Base-by-base conservation (phyloP, 1,140 invertebrate species). In the Drosophila azteca region DNA sequence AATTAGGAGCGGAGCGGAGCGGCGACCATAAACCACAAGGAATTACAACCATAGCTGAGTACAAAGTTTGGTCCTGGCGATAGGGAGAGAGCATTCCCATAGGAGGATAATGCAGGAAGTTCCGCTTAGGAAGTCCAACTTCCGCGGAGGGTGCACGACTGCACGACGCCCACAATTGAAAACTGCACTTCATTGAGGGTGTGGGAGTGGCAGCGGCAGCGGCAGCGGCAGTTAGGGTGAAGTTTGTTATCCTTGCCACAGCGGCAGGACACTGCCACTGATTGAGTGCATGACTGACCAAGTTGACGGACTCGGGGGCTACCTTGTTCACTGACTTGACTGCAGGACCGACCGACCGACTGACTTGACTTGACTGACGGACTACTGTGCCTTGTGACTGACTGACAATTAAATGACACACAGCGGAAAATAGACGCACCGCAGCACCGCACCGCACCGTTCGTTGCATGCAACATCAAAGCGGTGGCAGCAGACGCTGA, bases 281-380 rank as follows among this genome's bases (percentile, higher is more conserved):
- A 85, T 85, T 85, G 81, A 85, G 81, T 85, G 81, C 81, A 81
- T 85, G 81, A 85, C 81, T 85, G 81, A 87, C 81, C 81, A 70
- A 58, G 63, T 68, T 74, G 79, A 76, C 71, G 72, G 73, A 73
- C 71, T 29, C 24, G 54, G 15, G 35, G 54, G 31, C 44, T 66
- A 45, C 51, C 61, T 57, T 24, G 44, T 49, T 64, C 58, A 63
- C 66, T 71, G 54, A 57, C 61, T 35, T 35, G 31, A 35, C 31
- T 35, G 31, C 31, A 11, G 31, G 31, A 35, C 31, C 11, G 31
- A 9, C 31, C 11, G 35, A 39, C 52, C 24, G 58, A 64, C 55
- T 70, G 1, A 8, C 9, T 11, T 31, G 35, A 11, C 35, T 13
- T 75, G 71, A 20, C 35, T 75, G 70, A 66, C 52, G 35, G 58